Conservation (phyloP, 2,797 vertebrate species). For the Enteromius afrohamiltoni region DNA sequence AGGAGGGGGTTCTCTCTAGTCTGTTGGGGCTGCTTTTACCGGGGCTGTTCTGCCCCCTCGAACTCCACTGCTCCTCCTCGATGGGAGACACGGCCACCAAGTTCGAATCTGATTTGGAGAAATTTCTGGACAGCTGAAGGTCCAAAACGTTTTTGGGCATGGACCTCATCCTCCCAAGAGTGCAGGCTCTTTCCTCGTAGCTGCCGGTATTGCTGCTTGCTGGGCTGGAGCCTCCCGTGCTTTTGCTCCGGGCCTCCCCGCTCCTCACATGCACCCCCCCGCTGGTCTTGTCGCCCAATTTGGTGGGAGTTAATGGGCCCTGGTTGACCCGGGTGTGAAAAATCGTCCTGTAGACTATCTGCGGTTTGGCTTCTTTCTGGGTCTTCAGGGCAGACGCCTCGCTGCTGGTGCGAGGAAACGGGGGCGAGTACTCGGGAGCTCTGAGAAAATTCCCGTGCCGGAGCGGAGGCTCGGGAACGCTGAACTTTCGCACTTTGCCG, state of each 20-base stretch:
- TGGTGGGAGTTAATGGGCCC: slow-evolving; percentile 56
- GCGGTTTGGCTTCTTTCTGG: slow-evolving; percentile 83
- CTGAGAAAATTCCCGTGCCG: slow-evolving; percentile 72
- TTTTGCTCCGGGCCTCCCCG: slow-evolving; percentile 75
- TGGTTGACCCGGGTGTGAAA: slow-evolving; percentile 90
- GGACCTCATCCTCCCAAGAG: slow-evolving; percentile 92
- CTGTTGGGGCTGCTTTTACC: slow-evolving; percentile 78
- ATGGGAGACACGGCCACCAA: slow-evolving; percentile 88
- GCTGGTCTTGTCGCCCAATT: slow-evolving; percentile 13
- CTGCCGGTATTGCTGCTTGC: slow-evolving; percentile 48
- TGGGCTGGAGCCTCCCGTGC: slow-evolving; percentile 36
- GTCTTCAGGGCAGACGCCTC: slow-evolving; percentile 67
- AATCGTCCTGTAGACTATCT: slow-evolving; percentile 91
- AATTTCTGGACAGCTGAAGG: slow-evolving; percentile 88
- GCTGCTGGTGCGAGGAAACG: slow-evolving; percentile 68
- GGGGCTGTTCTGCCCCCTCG: slow-evolving; percentile 77
- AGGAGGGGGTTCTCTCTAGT: slow-evolving; percentile 92
- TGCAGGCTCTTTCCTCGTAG: slow-evolving; percentile 92
- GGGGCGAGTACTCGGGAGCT: slow-evolving; percentile 72
- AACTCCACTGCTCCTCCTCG: slow-evolving; percentile 82
- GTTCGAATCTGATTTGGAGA: slow-evolving; percentile 96
- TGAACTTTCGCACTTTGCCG: slow-evolving; percentile 74
- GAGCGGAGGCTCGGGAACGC: slow-evolving; percentile 68
- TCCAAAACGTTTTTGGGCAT: slow-evolving; percentile 89
- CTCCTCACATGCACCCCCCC: slow-evolving; percentile 63